Conservation (phyloP, 2,113 vertebrate species). For the Merops nubicus region DNA sequence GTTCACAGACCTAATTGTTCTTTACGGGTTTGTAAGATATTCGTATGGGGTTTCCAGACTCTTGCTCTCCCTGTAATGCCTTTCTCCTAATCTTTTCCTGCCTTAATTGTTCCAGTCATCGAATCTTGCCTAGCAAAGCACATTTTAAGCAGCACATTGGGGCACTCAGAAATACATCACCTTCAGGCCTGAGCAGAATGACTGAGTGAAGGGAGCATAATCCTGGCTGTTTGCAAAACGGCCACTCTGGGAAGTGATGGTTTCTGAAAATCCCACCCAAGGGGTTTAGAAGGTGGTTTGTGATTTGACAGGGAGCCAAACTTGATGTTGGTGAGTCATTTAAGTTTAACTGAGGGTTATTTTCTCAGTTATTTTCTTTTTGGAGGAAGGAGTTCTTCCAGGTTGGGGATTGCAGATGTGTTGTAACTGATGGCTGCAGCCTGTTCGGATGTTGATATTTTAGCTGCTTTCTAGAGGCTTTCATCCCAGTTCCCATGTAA, state of each 20-base stretch:
- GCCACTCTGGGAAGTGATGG: not conserved
- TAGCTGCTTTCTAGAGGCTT: not conserved
- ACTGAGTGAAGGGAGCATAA: not conserved
- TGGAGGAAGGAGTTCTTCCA: not conserved
- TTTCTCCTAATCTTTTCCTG: not conserved
- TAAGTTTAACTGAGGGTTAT: not conserved
- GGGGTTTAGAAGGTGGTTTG: not conserved
- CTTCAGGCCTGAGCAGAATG: not conserved
- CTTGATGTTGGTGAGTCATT: not conserved
- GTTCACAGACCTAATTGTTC: not conserved
- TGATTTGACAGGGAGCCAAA: not conserved
- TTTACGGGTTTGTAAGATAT: not conserved
- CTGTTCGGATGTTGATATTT: not conserved
- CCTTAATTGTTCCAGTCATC: not conserved
- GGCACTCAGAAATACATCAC: not conserved
- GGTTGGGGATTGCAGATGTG: not conserved
- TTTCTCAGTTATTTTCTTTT: not conserved
- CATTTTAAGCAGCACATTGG: not conserved
- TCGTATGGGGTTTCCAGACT: not conserved
- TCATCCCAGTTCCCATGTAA: fast-evolving
- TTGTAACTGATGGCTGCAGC: not conserved
- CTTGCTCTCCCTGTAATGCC: not conserved
- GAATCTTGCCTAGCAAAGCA: not conserved
- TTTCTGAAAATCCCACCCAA: not conserved
- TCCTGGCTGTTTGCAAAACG: not conserved